Base-by-base conservation (phyloP, 1,140 invertebrate species). In the Sarcophaga bullata region DNA sequence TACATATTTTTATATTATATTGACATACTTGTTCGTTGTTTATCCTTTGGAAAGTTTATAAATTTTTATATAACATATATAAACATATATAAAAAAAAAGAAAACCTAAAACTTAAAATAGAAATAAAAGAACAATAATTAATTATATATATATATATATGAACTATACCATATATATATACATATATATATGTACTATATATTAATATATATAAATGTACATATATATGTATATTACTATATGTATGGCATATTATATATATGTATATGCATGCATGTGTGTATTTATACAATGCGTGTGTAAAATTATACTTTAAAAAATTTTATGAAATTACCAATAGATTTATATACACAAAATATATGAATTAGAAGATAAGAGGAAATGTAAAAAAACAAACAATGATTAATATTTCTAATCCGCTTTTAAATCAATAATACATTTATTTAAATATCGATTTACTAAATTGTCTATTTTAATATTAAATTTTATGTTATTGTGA, bases 341-440 rank as follows among this genome's bases (percentile, higher is more conserved):
- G 25, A 37, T 37, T 13, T 58, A 58, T 58, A 58, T 58, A 58
- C 54, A 58, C 11, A n/a, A 8, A 52, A 54, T 54, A 54, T 58
- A 58, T 58, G 15, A 58, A 58, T 58, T 58, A 58, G 54, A 15
- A n/a, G 15, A n/a, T 58, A 58, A 58, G 54, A n/a, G 3, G 4
- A 15, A 58, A n/a, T 58, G 54, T 58, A 58, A 58, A 58, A 58
- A 54, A 58, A n/a, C 11, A 58, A n/a, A 58, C 54, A 13, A 15
- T 58, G 1, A 58, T 58, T 58, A 37, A 37, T 47, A 72, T 72
- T 72, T 72, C 84, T 86, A 85, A 86, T 54, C 76, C 52, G 85
- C 86, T 85, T 86, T 76, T 76, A 76, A 76, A 76, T 76, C 73
- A 15, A 76, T 76, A 76, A 76, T 76, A 76, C 47, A 76, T 76